Evolutionary conservation across 1,140 invertebrate genomes (phyloP), one percentile per base, ranked within the genome.

Genomic region (Drosophila novamexicana): DNA sequence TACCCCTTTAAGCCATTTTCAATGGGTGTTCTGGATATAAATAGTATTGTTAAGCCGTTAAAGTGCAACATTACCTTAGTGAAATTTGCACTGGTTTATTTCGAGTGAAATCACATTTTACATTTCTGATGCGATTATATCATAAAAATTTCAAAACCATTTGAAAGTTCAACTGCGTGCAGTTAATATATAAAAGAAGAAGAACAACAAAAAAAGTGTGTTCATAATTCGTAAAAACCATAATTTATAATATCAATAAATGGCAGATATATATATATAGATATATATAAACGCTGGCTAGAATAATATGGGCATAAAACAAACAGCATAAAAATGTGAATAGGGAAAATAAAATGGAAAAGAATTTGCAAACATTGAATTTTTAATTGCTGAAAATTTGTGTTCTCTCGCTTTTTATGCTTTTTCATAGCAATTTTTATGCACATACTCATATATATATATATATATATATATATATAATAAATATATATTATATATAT

Each of bases 221-320:
- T 77, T 67, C 53, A 83, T 80, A 75, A 78, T 84, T 84, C 52
- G 68, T 56, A 63, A 63, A 74, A 75, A 56, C 74, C 73, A 75
- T 88, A 83, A 89, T 83, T 88, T 89, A 84, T 83, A 80, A 89
- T 67, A 88, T 72, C 63, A 83, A 89, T 83, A 89, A 88, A 88
- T 53, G 69, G 58, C 29, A 47, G 47, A 66, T 49, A 67, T 44
- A 64, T 67, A 62, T 16, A 14, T 14, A 14, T 14, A 47, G 18
- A 44, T 49, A 52, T 22, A 49, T 22, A 44, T 1, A 7, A 8
- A 47, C 22, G 22, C 22, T 22, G 22, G 47, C 2, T 10, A 65
- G 79, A 72, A 79, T 79, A 79, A 75, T 67, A 72, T 14, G 39
- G 49, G 45, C 54, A 62, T 68, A 69, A 81, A 82, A 49, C 71